Evolutionary conservation across 2,888 invertebrate genomes (phyloP), one percentile per base, ranked within the genome.

Genomic region (Gymnoscelis rufifasciata): DNA sequence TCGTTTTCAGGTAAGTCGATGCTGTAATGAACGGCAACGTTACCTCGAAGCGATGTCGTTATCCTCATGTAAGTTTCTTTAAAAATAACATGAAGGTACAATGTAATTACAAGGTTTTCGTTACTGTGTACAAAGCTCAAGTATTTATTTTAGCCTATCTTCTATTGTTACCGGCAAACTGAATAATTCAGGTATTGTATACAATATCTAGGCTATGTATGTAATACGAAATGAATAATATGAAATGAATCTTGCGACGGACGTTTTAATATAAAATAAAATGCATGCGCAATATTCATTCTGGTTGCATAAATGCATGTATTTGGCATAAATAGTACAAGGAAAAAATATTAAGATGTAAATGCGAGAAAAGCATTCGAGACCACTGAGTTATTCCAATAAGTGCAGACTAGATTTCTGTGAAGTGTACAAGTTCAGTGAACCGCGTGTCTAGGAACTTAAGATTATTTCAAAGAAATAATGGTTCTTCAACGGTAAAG

Each of bases 1-100:
- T 47, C 15, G 15, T 62, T 71, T 69, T 14, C 76, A 78, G 77
- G 78, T 78, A 74, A 76, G 76, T 59, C 50, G 51, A 38, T 58
- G 53, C 54, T 59, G 51, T 64, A 64, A 58, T 68, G 66, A 19
- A 65, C 52, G 47, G 55, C 45, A 44, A 50, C 56, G 54, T 62
- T 59, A 56, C 62, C 44, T 43, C 52, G 53, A 57, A 60, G 56
- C 43, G 44, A 26, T 29, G 51, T 57, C 62, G 59, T 66, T 66
- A 64, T 59, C 31, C 48, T 54, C 38, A 52, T 51, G 72, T 68
- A 64, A 66, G 70, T 70, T 66, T 14, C 8, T 13, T 15, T 6
- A 5, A 19, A 19, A 19, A 19, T 19, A 19, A n/a, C 23, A 29
- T 30, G 10, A 14, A 33, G 14, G 2, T 33, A 33, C 14, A 14